Evolutionary conservation across 2,888 invertebrate species (phyloP), one percentile per base, ranked within the genome.

Genomic region (Cataglyphis rosenhaueri): DNA sequence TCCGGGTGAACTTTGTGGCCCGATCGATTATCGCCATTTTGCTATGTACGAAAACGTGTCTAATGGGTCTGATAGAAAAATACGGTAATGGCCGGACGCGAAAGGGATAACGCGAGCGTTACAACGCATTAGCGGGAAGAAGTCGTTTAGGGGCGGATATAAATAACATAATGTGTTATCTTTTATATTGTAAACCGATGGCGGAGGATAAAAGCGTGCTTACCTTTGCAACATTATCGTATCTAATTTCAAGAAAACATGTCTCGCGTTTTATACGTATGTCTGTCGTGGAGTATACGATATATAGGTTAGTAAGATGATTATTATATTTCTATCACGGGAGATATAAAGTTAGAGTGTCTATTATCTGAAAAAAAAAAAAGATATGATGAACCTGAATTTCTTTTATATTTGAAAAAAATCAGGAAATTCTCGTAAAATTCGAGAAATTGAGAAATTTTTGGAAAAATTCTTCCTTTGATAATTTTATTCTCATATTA

Each of bases 131-230:
- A 79, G 59, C 32, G 35, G 59, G 61, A 25, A 57, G 44, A 44
- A 35, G 35, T 35, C 78, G 78, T 78, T 82, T 82, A 79, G 48
- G 79, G 29, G 48, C 48, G 52, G 52, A 82, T 82, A 82, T 82
- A 82, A 82, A 82, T 68, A 82, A 79, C 68, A 61, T 82, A 82
- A 82, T 82, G 79, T 52, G 79, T 82, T 82, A 79, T 79, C 41
- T 32, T 59, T 68, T 61, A 68, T 82, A 68, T 82, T 68, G 79
- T 79, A 82, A 82, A 82, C 82, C 38, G 52, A 18, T 25, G 52
- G 41, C 52, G 61, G 52, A 44, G 44, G 52, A 44, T 61, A 82
- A 75, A 82, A 82, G 68, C 68, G 38, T 41, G 35, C 32, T 70
- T 70, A 48, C 59, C 59, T 68, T 65, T 44, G 32, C 35, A 68